Base-by-base conservation (phyloP, 2,888 invertebrate genomes). In the Andricus quercusramuli region DNA sequence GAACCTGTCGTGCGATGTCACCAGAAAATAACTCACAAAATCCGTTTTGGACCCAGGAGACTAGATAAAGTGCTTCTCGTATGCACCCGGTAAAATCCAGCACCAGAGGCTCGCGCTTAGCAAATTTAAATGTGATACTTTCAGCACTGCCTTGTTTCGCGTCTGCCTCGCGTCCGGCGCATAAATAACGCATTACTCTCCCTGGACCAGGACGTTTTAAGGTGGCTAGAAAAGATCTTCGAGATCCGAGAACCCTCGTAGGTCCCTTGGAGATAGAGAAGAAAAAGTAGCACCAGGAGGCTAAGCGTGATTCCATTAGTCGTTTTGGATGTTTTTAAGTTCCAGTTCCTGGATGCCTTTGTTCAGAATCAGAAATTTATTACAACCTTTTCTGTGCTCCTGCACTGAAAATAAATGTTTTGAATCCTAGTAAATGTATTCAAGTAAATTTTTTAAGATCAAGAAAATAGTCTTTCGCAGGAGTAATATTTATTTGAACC, bases 221-320 rank as follows among this genome's bases (percentile, higher is more conserved):
- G 79, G 86, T 85, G 82, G 78, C 83, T 83, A 82, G 85, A 84
- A 85, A 81, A 76, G 78, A 78, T 80, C 79, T 74, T 78, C 59
- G 78, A 79, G 76, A 77, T 77, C 44, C 20, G 37, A 64, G 64
- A 62, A 44, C 64, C 62, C 37, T 77, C 17, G 41, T 22, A 37
- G 77, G 37, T 62, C 17, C 6, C 17, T 47, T 47, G 17, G 17
- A 47, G 47, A 47, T 47, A 47, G 17, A 47, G 70, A 70, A 70
- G 70, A 56, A 83, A 85, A 89, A 87, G 88, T 87, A 89, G 86
- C 90, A 89, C 88, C 90, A 82, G 90, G 89, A 89, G 90, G 88
- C 87, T 83, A 85, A 83, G 88, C 89, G 87, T 86, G 89, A 89
- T 90, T 88, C 89, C 90, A 90, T 90, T 90, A 89, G 89, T 90